Evolutionary conservation across 2,113 vertebrate species (phyloP).

Genomic region (Xenopus tropicalis): UCB_Xtro_10.0 CM004444.2:42070001-42070500

Average conservation of each 20-base stretch:
- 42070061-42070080: no score
- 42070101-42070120: no score
- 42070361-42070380: background rate
- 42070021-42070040: no score
- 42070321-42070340: conserved; percentile 32
- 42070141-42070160: background rate
- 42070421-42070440: no score
- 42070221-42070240: conserved; percentile 8
- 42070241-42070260: conserved; percentile 27
- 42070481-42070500: no score
- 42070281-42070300: conserved; percentile 12
- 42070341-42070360: no score
- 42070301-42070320: background rate
- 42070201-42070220: conserved; percentile 46
- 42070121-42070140: no score
- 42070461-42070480: no score
- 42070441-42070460: no score
- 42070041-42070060: no score
- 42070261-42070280: conserved; percentile 35
- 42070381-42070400: background rate
- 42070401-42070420: background rate
- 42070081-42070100: no score
- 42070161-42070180: conserved; percentile 17
- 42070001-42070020: no score
- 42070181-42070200: conserved; percentile 33